phyloP scores from a whole-genome alignment of 2,113 vertebrate species.

The Rhinichthys klamathensis region DNA sequence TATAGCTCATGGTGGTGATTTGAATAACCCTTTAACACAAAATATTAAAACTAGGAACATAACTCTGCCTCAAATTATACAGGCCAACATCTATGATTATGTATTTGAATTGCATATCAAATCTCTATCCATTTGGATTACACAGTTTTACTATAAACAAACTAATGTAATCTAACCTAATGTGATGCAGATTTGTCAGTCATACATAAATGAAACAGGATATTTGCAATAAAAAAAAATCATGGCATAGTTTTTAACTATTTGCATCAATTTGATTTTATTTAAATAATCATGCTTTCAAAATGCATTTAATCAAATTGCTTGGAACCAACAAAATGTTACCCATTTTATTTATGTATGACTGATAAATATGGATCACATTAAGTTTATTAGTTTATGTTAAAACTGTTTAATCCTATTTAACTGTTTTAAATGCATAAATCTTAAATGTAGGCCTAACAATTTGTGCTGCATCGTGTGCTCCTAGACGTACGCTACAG shows the following conservation, averaged over 20 bases:
- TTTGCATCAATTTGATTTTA: neutral
- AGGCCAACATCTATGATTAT: neutral
- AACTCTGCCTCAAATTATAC: neutral
- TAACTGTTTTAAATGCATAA: too few species aligned
- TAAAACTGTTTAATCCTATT: too few species aligned
- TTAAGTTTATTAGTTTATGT: neutral
- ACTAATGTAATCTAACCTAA: neutral
- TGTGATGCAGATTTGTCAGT: neutral
- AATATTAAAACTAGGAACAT: neutral
- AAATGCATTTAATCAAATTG: neutral
- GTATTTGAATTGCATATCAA: neutral
- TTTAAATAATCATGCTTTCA: neutral
- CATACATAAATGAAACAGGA: neutral
- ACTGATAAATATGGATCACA: neutral
- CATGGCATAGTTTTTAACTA: neutral
- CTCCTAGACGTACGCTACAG: neutral
- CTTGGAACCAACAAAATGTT: neutral
- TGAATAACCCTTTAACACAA: neutral
- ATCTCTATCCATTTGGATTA: neutral
- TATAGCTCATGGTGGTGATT: neutral
- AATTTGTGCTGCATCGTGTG: neutral
- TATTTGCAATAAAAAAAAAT: neutral
- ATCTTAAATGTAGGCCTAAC: neutral
- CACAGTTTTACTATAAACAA: neutral
- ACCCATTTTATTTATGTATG: neutral